Evolutionary conservation across 92 coral and sea anemone genomes (phyloP).

Genomic region (Chrysogorgia sp.): DNA sequence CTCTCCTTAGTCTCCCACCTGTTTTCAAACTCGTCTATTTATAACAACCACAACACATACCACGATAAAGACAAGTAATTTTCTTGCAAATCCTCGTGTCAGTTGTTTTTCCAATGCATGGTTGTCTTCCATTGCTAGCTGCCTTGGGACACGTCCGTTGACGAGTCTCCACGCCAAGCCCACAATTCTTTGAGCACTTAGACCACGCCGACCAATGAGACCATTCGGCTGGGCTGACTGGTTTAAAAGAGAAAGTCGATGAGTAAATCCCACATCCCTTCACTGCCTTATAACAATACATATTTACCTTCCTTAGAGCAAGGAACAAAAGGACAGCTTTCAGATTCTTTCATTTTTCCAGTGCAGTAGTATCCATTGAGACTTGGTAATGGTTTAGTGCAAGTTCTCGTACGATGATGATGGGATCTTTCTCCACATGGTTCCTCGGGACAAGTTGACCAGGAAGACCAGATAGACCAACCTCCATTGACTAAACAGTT

Average conservation of each 20-base stretch:
- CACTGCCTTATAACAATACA: no score
- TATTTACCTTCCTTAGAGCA: not conserved
- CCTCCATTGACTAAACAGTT: not conserved
- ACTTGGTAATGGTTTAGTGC: not conserved
- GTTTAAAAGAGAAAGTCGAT: not conserved
- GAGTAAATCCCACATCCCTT: no score
- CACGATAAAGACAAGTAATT: not conserved
- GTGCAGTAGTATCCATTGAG: not conserved
- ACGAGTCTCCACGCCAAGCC: not conserved
- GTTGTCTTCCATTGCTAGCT: not conserved
- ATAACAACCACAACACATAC: no score
- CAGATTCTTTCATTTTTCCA: not conserved
- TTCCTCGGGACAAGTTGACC: not conserved
- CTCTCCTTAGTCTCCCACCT: no score
- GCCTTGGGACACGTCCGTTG: not conserved
- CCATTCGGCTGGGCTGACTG: not conserved
- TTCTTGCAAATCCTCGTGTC: not conserved
- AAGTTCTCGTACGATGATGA: not conserved
- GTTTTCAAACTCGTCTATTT: no score
- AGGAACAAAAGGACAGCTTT: not conserved
- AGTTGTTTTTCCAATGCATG: not conserved
- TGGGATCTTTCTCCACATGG: not conserved
- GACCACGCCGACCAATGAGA: not conserved
- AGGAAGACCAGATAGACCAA: not conserved
- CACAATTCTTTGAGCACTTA: not conserved